Evolutionary conservation across 2,888 invertebrate species (phyloP), one percentile per base, ranked within the genome.

Genomic region (Pachycephus smyrnensis): DNA sequence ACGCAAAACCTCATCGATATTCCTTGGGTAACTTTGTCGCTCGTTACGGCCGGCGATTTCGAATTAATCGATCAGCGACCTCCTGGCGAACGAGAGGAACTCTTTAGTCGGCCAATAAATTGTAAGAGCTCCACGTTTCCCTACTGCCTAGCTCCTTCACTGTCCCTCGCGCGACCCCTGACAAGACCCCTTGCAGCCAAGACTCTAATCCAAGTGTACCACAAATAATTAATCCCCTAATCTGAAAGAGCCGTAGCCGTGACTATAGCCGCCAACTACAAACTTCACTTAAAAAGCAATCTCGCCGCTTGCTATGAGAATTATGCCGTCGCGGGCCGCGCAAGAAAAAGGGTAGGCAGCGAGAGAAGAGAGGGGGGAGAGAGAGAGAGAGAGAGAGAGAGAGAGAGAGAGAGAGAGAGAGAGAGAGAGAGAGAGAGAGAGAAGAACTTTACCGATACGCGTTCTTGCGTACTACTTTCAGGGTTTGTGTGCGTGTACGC

Each of bases 151-250:
- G 36, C 36, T 36, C 36, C 36, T 11, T 11, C 36, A 11, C 36
- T 36, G 36, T 12, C 40, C 4, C 15, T 12, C 36, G 11, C 37
- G 4, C 12, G 12, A 15, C 15, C 15, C 40, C 40, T 15, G 12
- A 4, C 15, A 1, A 40, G 23, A 4, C 23, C 55, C 55, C 15
- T 23, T 9, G 23, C 23, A 55, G 55, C 55, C 55, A 9, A 55
- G 55, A 55, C 55, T 82, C 80, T 83, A 85, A 87, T 84, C 84
- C 78, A 31, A 55, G 37, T 68, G 73, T 68, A 68, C 55, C 73
- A 75, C 79, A 82, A 86, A 87, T 88, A 88, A 88, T 88, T 86
- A 85, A 86, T 86, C 82, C 81, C 77, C 83, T 85, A 85, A 86
- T 87, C 84, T 31, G 83, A 77, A 80, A 79, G 78, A 71, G 71